Base-by-base conservation (phyloP, 2,888 invertebrate genomes). In the Arctia plantaginis region DNA sequence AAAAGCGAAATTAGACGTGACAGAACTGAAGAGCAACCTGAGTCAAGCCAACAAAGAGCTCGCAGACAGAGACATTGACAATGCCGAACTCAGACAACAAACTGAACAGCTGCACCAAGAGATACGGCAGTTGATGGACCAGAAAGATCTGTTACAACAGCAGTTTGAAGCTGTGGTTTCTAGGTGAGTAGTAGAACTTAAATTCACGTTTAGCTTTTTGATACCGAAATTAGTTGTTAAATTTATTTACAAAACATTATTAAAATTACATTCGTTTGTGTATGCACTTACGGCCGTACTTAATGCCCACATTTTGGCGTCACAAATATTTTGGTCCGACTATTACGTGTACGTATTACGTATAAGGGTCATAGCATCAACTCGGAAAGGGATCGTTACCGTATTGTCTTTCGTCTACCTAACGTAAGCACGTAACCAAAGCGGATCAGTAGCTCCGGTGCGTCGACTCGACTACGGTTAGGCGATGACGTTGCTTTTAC, bases 1-100 rank as follows among this genome's bases (percentile, higher is more conserved):
- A 51, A 95, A 95, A 87, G 92, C 94, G 0, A 92, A 92, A 59
- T 81, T 97, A 12, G 96, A 96, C 82, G 91, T 94, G 75, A 94
- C 94, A 0, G 96, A 96, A 73, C 87, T 95, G 27, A 90, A 87
- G 76, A 92, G 89, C 80, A 91, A 94, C 78, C 85, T 97, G 15
- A 96, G 96, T 64, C 96, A 96, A 27, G 96, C 96, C 66, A 93
- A 91, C 33, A 96, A 95, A 78, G 89, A 92, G 88, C 80, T 86
- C 89, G 72, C 92, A 69, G 86, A 93, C 83, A 84, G 86, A 72
- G 91, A 92, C 73, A 76, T 87, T 23, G 88, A 93, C 73, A 86
- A 91, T 78, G 85, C 88, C 39, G 89, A 94, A 82, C 90, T 83
- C 85, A 85, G 66, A 85, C 89, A 80, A 71, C 87, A 85, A 75